Evolutionary conservation across 1,140 invertebrate genomes (phyloP).

Genomic region (Zaprionus vittiger): DNA sequence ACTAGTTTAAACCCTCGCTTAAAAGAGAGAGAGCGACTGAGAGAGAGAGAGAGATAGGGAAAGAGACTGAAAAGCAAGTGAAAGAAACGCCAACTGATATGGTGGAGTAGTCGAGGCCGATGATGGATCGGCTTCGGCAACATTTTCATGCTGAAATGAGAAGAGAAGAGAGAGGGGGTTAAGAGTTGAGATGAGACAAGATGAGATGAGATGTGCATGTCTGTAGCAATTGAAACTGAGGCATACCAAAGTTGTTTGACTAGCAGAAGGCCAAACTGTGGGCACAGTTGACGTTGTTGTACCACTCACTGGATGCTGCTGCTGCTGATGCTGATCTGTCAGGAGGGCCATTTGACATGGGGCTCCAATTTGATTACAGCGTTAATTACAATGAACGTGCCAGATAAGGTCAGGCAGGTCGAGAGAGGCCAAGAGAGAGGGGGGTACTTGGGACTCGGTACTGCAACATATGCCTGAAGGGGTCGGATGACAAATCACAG

Average conservation of each 20-base stretch:
- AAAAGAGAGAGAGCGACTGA: background rate
- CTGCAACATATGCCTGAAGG: slow-evolving; percentile 14
- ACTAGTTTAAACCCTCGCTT: slow-evolving; percentile 27
- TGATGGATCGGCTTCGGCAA: slow-evolving; percentile 53
- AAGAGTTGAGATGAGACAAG: slow-evolving; percentile 1
- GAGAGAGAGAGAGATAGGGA: background rate
- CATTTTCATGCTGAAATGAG: slow-evolving; percentile 29
- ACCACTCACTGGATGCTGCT: background rate
- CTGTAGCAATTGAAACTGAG: slow-evolving; percentile 44
- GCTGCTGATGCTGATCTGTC: slow-evolving; percentile 46
- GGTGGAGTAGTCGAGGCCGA: slow-evolving; percentile 31
- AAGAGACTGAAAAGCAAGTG: slow-evolving; percentile 1
- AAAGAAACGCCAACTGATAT: slow-evolving; percentile 39
- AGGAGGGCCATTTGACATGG: slow-evolving; percentile 57
- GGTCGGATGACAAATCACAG: slow-evolving; percentile 61
- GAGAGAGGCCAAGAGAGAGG: background rate
- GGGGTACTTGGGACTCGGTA: background rate
- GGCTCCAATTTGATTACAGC: slow-evolving; percentile 71
- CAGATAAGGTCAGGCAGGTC: slow-evolving; percentile 7
- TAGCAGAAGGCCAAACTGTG: slow-evolving; percentile 61
- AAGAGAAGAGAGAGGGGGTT: background rate
- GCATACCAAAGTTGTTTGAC: slow-evolving; percentile 39
- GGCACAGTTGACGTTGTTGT: slow-evolving; percentile 32
- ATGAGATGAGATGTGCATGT: slow-evolving; percentile 36
- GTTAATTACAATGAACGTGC: slow-evolving; percentile 68